These are phyloP conservation scores for Drosophila suzukii DNA, from an alignment of 1,140 invertebrate species.

Conservation along the genomic window DNA sequence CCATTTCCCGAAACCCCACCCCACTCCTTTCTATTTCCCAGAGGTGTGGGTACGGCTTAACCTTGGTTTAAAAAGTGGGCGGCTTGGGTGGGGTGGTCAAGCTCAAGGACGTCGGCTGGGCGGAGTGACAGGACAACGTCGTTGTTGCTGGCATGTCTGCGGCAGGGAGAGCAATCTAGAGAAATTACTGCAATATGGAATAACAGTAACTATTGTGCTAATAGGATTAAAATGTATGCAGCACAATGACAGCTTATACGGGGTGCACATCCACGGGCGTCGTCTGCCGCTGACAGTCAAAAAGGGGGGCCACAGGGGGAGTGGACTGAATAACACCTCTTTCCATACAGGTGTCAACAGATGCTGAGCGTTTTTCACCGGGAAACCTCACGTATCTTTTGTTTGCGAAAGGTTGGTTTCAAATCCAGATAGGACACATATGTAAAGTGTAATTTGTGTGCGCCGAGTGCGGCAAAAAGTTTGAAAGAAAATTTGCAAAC, in stretches of 20 bases:
- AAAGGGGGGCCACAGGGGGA: not conserved
- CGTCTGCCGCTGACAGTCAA: slow-evolving; percentile 37
- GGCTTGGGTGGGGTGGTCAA: slow-evolving; percentile 39
- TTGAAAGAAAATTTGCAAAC: not conserved
- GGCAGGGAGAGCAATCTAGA: slow-evolving; percentile 35
- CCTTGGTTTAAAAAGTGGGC: slow-evolving; percentile 15
- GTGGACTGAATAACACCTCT: not conserved
- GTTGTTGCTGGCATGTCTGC: slow-evolving; percentile 13
- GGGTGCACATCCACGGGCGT: not conserved
- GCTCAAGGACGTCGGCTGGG: slow-evolving; percentile 51
- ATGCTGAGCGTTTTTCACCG: slow-evolving; percentile 44
- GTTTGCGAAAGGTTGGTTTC: slow-evolving; percentile 15
- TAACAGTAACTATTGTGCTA: slow-evolving; percentile 59
- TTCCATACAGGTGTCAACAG: slow-evolving; percentile 36
- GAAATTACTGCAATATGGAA: slow-evolving; percentile 60
- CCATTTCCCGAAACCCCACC: slow-evolving; percentile 22
- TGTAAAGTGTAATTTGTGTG: slow-evolving; percentile 5
- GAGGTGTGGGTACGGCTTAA: slow-evolving; percentile 22
- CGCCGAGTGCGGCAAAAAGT: not conserved
- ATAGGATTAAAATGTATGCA: slow-evolving; percentile 66
- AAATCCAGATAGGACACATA: slow-evolving; percentile 4
- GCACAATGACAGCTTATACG: slow-evolving; percentile 9
- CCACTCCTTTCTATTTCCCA: slow-evolving; percentile 10
- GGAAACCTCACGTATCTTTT: slow-evolving; percentile 17
- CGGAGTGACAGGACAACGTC: slow-evolving; percentile 29